Percentiles rank a stretch among this genome's conserved stretches.
Conservation (phyloP, 2,797 vertebrate species). For the Channa striata region DNA sequence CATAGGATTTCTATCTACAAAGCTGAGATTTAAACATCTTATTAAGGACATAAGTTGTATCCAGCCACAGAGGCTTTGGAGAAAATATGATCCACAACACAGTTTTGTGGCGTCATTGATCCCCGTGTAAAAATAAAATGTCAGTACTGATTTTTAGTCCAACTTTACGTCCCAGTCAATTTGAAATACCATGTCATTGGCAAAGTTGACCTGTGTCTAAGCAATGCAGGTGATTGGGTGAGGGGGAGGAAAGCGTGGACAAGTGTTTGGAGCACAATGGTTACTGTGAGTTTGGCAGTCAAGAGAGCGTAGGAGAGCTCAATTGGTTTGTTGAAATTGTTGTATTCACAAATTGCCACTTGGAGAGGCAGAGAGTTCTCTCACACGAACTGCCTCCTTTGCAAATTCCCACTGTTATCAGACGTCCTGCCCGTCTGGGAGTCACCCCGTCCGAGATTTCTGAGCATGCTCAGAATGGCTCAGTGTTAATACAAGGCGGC, state of each 20-base stretch:
- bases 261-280: conserved; percentile 67
- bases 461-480: conserved; percentile 50
- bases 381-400: conserved; percentile 53
- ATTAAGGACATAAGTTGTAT: background rate
- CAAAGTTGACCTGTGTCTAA: conserved; percentile 17
- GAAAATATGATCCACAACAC: background rate
- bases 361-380: conserved; percentile 63
- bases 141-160: background rate
- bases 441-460: conserved; percentile 43
- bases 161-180: background rate
- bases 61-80: background rate
- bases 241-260: conserved; percentile 63
- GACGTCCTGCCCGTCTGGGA: conserved; percentile 51
- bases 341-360: conserved; percentile 74
- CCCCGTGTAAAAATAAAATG: background rate
- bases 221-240: conserved; percentile 60
- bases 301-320: conserved; percentile 75
- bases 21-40: background rate
- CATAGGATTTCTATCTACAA: background rate
- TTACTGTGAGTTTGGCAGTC: conserved; percentile 68
- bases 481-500: conserved; percentile 38
- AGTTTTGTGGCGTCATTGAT: background rate
- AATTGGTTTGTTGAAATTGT: conserved; percentile 70
- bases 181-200: conserved; percentile 21
- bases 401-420: conserved; percentile 50